Base-by-base conservation (phyloP, 2,888 invertebrate species). In the Aleiodes testaceus region DNA sequence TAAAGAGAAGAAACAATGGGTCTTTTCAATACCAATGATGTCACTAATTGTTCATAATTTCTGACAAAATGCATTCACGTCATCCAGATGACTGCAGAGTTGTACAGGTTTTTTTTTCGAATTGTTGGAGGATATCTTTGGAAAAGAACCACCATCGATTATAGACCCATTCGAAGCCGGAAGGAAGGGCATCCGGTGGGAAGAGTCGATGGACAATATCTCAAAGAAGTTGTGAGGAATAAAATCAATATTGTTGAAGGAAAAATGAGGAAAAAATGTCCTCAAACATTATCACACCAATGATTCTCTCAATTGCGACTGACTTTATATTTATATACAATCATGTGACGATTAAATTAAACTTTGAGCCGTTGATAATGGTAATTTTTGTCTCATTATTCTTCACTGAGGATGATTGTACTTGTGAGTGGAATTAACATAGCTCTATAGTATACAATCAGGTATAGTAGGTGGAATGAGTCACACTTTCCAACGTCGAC, bases 401-500 rank as follows among this genome's bases (percentile, higher is more conserved):
- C n/a, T 30, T n/a, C 26, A 53, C n/a, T 7, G 53, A 30, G 30
- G 53, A 30, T 30, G n/a, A 14, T 22, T 22, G 53, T 22, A 53
- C 53, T 53, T 30, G 53, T 53, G 53, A 53, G 14, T 14, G 14
- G 53, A 53, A 53, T 53, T 22, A 53, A 53, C 53, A 26, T 53
- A n/a, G 20, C 53, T 53, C 36, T 36, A 36, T 36, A 36, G 36
- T 36, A 26, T 53, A 53, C 5, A 53, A 20, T 52, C 52, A 52
- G 20, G 52, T 53, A 30, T 64, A 69, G 64, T 64, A 64, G 64
- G 63, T 63, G 69, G 63, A 18, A 64, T 69, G 69, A 69, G 69
- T 69, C 69, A 69, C 55, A 47, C 55, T 52, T 16, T 52, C 14
- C 50, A 42, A 52, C 36, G 45, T 26, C 30, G 6, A 20, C 22